phyloP scores from a whole-genome alignment of 2,888 invertebrate species.

The Ophioninae sp. region DNA sequence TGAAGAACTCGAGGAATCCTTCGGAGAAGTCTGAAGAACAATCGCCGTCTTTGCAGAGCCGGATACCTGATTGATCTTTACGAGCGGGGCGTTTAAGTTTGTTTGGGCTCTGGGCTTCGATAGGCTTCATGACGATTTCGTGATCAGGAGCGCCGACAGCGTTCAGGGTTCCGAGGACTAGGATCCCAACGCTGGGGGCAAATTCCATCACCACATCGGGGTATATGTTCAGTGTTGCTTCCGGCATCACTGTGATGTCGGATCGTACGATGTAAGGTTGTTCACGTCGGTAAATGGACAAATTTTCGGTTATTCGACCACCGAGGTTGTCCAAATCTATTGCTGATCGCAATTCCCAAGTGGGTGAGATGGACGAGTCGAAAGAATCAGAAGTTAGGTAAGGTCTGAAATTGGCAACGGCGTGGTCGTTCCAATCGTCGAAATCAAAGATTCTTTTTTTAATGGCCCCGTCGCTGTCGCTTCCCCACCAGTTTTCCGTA shows the following conservation, averaged over 20 bases:
- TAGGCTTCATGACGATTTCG: constrained; percentile 90
- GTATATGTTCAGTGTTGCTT: constrained; percentile 91
- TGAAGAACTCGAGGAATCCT: constrained; percentile 95
- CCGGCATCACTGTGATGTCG: constrained; percentile 99
- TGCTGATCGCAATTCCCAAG: constrained; percentile 83
- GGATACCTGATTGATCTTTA: constrained; percentile 83
- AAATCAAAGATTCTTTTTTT: constrained; percentile 96
- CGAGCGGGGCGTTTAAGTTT: constrained; percentile 73
- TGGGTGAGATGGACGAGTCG: constrained; percentile 89
- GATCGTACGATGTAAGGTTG: constrained; percentile 90
- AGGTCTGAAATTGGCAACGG: constrained; percentile 94
- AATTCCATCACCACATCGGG: constrained; percentile 96
- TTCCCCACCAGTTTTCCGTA: constrained; percentile 98
- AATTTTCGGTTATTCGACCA: constrained; percentile 87
- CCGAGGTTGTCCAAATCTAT: constrained; percentile 87
- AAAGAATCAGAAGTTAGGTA: constrained; percentile 90
- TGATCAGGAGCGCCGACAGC: constrained; percentile 90
- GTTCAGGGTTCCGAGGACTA: constrained; percentile 94
- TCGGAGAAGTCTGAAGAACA: constrained; percentile 84
- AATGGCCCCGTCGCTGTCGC: constrained; percentile 87
- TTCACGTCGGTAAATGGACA: constrained; percentile 85
- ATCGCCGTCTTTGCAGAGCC: constrained; percentile 90
- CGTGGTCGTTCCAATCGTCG: constrained; percentile 99
- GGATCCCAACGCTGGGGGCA: constrained; percentile 96
- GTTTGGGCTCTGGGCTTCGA: constrained; percentile 76